These are phyloP conservation scores for Cossypha caffra DNA, from an alignment of 2,797 vertebrate species.

Conservation along the genomic window DNA sequence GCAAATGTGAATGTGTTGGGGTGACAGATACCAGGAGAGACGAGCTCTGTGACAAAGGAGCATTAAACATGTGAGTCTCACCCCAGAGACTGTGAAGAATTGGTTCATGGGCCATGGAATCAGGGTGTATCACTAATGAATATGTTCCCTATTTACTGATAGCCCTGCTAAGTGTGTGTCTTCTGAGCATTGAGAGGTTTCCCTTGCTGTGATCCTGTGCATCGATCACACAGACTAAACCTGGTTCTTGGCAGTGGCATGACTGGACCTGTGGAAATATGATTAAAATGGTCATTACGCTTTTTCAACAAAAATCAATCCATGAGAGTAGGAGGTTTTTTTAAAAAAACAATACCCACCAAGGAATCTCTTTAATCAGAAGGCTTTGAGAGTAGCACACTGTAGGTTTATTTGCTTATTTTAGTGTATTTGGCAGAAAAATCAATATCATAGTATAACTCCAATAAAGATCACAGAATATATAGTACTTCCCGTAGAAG, in stretches of 20 bases:
- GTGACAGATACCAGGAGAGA: background rate
- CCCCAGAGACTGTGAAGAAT: background rate
- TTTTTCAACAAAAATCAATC: slow-evolving; percentile 27
- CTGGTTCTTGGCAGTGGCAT: background rate
- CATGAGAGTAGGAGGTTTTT: background rate
- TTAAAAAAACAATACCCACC: background rate
- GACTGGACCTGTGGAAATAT: background rate
- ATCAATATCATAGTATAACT: background rate
- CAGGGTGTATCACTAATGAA: background rate
- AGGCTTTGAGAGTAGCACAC: background rate
- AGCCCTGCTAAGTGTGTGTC: background rate
- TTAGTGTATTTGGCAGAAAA: slow-evolving; percentile 26
- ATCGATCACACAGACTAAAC: background rate
- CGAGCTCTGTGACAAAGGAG: background rate
- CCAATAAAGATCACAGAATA: background rate
- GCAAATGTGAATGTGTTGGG: background rate
- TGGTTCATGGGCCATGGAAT: background rate
- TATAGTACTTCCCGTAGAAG: background rate
- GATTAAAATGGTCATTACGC: background rate
- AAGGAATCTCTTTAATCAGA: background rate
- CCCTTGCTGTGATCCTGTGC: background rate
- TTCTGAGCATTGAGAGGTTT: background rate
- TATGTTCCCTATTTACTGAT: background rate
- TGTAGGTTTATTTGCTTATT: slow-evolving; percentile 24
- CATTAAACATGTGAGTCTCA: rapidly evolving